phyloP scores from a whole-genome alignment of 2,888 invertebrate genomes.

The Eudemis profundana region DNA sequence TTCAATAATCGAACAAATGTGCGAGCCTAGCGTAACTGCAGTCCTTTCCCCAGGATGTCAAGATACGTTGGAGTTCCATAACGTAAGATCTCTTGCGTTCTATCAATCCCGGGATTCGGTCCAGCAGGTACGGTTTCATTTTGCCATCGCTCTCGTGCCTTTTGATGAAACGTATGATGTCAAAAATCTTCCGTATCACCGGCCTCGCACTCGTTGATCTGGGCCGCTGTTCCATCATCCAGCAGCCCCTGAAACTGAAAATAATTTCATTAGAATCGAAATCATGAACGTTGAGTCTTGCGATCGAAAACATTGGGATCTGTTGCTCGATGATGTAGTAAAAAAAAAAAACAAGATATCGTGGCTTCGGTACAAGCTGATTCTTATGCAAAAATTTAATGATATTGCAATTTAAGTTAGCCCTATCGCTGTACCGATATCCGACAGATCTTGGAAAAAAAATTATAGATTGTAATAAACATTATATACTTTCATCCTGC shows the following conservation, averaged over 20 bases:
- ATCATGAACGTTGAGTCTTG: slow-evolving; percentile 1
- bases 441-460: too few species aligned
- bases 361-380: background rate
- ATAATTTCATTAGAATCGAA: slow-evolving; percentile 2
- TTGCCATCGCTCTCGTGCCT: background rate
- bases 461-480: too few species aligned
- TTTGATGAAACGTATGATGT: background rate
- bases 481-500: too few species aligned
- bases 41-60: slow-evolving; percentile 1
- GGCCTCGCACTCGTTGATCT: background rate
- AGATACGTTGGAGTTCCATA: background rate
- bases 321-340: slow-evolving; percentile 2
- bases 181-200: background rate
- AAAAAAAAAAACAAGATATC: background rate
- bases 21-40: background rate
- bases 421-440: too few species aligned
- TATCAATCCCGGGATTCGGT: background rate
- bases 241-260: slow-evolving; percentile 6
- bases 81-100: background rate
- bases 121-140: background rate
- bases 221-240: background rate
- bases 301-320: background rate
- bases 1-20: background rate
- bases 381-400: background rate
- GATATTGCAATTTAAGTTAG: background rate